Percentiles rank a stretch among this genome's conserved stretches.
phyloP scores from a whole-genome alignment of 2,113 vertebrate species.

The Meles meles region DNA sequence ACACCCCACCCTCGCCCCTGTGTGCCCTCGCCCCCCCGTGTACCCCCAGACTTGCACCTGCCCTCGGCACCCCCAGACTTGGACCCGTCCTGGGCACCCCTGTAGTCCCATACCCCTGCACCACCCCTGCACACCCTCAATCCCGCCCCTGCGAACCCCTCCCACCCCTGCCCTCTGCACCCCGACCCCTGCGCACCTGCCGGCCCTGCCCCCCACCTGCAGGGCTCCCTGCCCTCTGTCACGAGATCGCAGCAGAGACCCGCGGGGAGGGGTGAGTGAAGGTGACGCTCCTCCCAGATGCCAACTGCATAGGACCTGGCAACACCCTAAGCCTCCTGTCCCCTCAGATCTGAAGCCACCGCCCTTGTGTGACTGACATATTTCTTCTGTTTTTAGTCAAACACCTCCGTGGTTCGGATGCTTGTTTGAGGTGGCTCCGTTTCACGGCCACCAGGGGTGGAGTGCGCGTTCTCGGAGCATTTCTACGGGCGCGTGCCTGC shows the following conservation, averaged over 20 bases:
- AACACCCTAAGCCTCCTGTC: accelerated
- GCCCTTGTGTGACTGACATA: accelerated
- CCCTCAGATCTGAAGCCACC: neutral
- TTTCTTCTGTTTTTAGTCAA: neutral
- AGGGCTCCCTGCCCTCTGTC: neutral
- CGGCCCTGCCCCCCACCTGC: neutral
- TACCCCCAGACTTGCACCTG: too few relatives aligned
- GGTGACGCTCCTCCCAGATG: accelerated
- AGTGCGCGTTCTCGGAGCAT: neutral
- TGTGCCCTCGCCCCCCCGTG: too few relatives aligned
- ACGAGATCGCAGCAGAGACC: accelerated
- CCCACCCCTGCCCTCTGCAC: too few relatives aligned
- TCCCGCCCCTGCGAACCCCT: accelerated
- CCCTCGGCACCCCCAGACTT: too few relatives aligned
- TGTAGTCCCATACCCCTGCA: too few relatives aligned
- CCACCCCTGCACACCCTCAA: too few relatives aligned
- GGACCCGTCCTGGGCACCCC: too few relatives aligned
- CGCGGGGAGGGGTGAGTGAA: accelerated
- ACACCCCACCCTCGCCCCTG: neutral
- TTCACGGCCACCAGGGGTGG: accelerated
- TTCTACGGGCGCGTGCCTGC: accelerated
- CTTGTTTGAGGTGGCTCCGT: accelerated
- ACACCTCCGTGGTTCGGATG: accelerated
- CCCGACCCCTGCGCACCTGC: too few relatives aligned
- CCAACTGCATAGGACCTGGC: accelerated